A percentile compares a stretch with the other conserved stretches of the same genome.
Conservation (phyloP, 2,797 vertebrate genomes). For the Smutsia temminckii region DNA sequence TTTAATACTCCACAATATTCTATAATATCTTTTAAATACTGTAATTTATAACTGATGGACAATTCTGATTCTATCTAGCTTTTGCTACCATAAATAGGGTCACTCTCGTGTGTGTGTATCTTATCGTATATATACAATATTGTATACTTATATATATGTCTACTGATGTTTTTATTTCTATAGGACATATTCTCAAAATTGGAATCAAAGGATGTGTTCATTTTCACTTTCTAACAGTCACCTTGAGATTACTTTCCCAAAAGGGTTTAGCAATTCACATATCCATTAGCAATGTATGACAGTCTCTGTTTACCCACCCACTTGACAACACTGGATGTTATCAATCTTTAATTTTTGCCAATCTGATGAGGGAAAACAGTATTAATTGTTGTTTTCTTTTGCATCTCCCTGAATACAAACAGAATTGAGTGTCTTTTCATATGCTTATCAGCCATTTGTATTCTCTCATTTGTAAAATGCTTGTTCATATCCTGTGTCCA, state of each 20-base stretch:
- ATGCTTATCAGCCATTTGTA: not conserved
- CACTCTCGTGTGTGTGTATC: not conserved
- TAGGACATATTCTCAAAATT: not conserved
- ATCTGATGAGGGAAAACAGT: conserved; percentile 7
- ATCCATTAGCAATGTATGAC: not conserved
- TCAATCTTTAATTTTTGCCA: conserved; percentile 24
- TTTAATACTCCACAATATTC: not conserved
- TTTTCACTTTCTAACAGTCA: conserved; percentile 8
- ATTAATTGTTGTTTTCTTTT: conserved; percentile 50
- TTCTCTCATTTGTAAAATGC: conserved; percentile 24
- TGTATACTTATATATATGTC: not conserved
- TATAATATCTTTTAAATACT: not conserved
- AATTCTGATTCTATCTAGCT: not conserved
- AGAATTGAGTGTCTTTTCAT: conserved; percentile 32
- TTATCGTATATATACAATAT: not conserved
- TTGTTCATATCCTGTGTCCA: not conserved
- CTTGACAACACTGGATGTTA: not conserved
- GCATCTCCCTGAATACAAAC: not conserved
- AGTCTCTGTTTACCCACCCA: not conserved
- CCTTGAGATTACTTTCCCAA: conserved; percentile 19
- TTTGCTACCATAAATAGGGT: not conserved
- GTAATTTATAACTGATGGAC: not conserved
- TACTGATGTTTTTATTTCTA: not conserved
- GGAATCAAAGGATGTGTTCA: not conserved
- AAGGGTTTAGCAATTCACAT: not conserved